These are phyloP conservation scores for Drosophila lutescens DNA, from an alignment of 2,888 invertebrate species.

Conservation along the genomic window DNA sequence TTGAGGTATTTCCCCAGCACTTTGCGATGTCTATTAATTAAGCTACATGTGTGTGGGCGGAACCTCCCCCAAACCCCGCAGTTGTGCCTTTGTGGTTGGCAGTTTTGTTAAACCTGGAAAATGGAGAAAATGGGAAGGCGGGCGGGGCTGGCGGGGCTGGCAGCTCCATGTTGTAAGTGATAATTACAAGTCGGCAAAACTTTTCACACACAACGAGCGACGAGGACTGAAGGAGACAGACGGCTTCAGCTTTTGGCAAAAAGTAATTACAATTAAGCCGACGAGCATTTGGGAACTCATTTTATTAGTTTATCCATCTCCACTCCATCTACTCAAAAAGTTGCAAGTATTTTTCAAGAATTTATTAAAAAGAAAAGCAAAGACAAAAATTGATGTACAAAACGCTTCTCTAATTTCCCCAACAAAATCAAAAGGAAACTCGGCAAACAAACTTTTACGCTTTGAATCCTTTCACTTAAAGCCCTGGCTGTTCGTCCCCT, in stretches of 20 bases:
- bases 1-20: conserved; percentile 55
- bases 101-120: conserved; percentile 40
- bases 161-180: conserved; percentile 65
- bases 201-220: conserved; percentile 66
- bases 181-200: conserved; percentile 77
- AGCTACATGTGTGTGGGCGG: conserved; percentile 53
- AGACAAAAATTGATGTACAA: conserved; percentile 47
- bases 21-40: conserved; percentile 80
- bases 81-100: conserved; percentile 24
- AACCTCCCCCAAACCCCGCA: conserved; percentile 1
- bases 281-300: conserved; percentile 57
- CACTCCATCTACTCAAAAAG: conserved; percentile 26
- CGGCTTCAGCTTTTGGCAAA: conserved; percentile 37
- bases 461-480: conserved; percentile 75
- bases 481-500: conserved; percentile 32
- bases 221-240: conserved; percentile 58
- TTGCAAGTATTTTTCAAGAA: conserved; percentile 45
- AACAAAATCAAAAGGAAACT: conserved; percentile 18
- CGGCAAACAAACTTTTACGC: conserved; percentile 61
- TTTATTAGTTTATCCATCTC: conserved; percentile 56
- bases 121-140: conserved; percentile 7
- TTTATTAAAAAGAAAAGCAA: conserved; percentile 55
- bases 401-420: conserved; percentile 55
- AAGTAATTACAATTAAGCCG: conserved; percentile 73
- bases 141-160: not conserved